These are phyloP conservation scores for Megamerina dolium DNA, from an alignment of 2,888 invertebrate species.

Conservation along the genomic window DNA sequence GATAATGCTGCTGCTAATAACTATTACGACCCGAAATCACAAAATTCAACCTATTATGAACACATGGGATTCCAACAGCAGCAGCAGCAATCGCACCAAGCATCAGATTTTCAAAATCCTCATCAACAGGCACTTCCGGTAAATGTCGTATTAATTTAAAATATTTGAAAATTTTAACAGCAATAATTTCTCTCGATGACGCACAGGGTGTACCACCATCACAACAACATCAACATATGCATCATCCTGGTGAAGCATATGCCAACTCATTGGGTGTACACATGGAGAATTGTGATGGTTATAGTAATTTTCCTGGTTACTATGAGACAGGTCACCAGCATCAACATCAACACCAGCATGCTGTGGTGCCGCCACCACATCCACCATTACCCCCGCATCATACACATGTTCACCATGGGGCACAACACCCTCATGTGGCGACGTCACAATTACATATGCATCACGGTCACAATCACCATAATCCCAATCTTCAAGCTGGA, in stretches of 20 bases:
- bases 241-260: constrained; percentile 20
- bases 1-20: constrained; percentile 31
- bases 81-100: constrained; percentile 8
- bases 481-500: constrained; percentile 9
- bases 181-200: too few relatives aligned
- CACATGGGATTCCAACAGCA: constrained; percentile 27
- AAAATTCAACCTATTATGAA: constrained; percentile 40
- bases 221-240: constrained; percentile 21
- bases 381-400: constrained; percentile 53
- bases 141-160: too few relatives aligned
- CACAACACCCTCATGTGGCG: constrained; percentile 51
- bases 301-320: constrained; percentile 34
- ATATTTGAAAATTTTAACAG: too few relatives aligned
- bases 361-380: constrained; percentile 52
- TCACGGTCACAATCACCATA: constrained; percentile 8
- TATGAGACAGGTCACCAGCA: constrained; percentile 46
- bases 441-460: constrained; percentile 27
- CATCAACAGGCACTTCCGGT: too few relatives aligned
- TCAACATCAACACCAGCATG: constrained; percentile 44
- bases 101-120: too few relatives aligned
- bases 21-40: constrained; percentile 43
- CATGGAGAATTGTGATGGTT: constrained; percentile 43
- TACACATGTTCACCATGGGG: constrained; percentile 53
- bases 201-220: too few relatives aligned
- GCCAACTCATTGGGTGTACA: constrained; percentile 38